Percentiles rank a stretch among this genome's conserved stretches.
Conservation (phyloP, 2,113 vertebrate genomes). For the Osmerus eperlanus region DNA sequence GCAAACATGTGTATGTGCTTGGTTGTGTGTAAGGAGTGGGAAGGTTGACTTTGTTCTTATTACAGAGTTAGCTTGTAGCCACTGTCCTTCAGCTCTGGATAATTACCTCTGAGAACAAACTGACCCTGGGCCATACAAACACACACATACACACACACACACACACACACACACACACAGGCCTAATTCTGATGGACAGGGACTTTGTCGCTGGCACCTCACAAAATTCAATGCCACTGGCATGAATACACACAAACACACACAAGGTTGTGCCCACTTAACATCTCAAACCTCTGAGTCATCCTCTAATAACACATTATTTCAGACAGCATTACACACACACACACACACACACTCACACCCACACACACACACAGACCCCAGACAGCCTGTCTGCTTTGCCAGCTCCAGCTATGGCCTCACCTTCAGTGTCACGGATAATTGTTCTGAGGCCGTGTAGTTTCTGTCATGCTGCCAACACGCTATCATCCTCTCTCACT, state of each 20-base stretch:
- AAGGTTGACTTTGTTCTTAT: conserved; percentile 19
- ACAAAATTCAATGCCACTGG: conserved; percentile 5
- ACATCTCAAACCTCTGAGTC: neutral
- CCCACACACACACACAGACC: neutral
- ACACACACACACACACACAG: too few species aligned
- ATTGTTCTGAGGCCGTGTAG: neutral
- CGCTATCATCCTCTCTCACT: neutral
- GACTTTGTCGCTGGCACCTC: neutral
- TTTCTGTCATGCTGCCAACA: neutral
- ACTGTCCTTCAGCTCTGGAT: too few species aligned
- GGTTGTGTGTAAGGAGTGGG: neutral
- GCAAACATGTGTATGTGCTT: neutral
- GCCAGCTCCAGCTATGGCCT: neutral
- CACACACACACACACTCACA: neutral
- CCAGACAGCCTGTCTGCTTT: neutral
- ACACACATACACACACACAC: too few species aligned
- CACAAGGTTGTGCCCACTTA: neutral
- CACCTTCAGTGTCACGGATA: conserved; percentile 1
- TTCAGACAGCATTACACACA: neutral
- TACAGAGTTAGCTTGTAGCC: conserved; percentile 11
- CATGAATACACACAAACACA: conserved; percentile 8
- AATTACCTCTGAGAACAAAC: conserved; percentile 11
- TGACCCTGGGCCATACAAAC: neutral
- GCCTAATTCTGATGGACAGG: conserved; percentile 9
- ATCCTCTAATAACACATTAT: neutral